Percentiles rank a stretch among this genome's conserved stretches.
These are phyloP conservation scores for Amblyraja radiata DNA, from an alignment of 2,797 vertebrate species.

Conservation along the genomic window DNA sequence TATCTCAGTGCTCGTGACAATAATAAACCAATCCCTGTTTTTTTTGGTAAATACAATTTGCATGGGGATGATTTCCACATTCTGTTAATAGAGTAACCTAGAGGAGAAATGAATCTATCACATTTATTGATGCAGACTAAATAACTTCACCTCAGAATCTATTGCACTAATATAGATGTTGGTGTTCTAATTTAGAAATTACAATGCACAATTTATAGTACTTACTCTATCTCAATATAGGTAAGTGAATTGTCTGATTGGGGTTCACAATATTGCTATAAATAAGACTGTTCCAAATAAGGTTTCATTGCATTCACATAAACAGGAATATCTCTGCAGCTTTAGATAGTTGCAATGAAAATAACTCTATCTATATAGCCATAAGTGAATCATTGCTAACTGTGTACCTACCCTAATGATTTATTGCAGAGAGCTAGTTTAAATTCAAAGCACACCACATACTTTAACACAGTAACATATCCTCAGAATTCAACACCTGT, in stretches of 20 bases:
- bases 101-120: background rate
- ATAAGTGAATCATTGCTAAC: background rate
- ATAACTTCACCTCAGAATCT: background rate
- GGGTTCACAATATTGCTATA: background rate
- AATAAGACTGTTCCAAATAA: constrained; percentile 3
- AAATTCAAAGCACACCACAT: background rate
- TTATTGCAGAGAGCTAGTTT: constrained; percentile 2
- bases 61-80: too few species aligned
- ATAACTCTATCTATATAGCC: background rate
- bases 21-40: too few species aligned
- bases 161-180: background rate
- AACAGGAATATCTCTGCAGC: background rate
- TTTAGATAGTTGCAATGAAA: background rate
- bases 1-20: too few species aligned
- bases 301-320: background rate
- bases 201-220: background rate
- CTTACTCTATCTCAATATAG: background rate
- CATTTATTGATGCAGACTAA: background rate
- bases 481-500: constrained; percentile 20
- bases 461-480: constrained; percentile 22
- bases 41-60: background rate
- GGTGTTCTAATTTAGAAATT: background rate
- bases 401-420: background rate
- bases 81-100: background rate
- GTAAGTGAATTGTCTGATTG: background rate